These are phyloP conservation scores for Corythoichthys haematopterus DNA, from an alignment of 2,113 vertebrate species.

Conservation along the genomic window DNA sequence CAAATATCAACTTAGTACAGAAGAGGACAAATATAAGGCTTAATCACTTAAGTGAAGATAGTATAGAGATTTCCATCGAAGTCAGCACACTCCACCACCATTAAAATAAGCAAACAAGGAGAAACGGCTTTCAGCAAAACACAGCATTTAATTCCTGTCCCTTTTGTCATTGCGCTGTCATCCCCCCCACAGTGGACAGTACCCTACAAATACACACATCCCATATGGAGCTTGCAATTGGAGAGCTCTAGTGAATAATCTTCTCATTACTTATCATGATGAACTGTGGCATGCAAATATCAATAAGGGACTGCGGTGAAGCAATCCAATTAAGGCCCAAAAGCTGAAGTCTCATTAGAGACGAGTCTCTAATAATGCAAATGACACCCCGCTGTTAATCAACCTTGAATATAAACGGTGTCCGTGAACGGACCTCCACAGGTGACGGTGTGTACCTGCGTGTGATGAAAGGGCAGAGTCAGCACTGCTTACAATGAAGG, in stretches of 20 bases:
- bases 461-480: slow-evolving; percentile 43
- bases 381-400: slow-evolving; percentile 66
- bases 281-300: slow-evolving; percentile 76
- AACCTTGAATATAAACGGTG: slow-evolving; percentile 72
- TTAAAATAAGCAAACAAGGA: neutral
- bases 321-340: slow-evolving; percentile 76
- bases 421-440: slow-evolving; percentile 51
- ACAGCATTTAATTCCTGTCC: neutral
- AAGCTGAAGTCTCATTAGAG: slow-evolving; percentile 74
- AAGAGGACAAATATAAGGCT: too few species aligned
- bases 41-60: neutral
- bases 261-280: slow-evolving; percentile 80
- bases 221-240: slow-evolving; percentile 70
- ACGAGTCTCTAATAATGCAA: slow-evolving; percentile 75
- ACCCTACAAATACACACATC: slow-evolving; percentile 28
- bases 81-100: neutral
- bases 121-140: neutral
- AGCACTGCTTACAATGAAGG: slow-evolving; percentile 30
- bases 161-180: slow-evolving; percentile 32
- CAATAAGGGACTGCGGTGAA: slow-evolving; percentile 74
- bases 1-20: too few species aligned
- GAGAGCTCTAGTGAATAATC: slow-evolving; percentile 74
- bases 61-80: neutral
- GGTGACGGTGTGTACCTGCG: slow-evolving; percentile 55
- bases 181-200: slow-evolving; percentile 38